phyloP scores from a whole-genome alignment of 30 jellyfish, hydroid and myxozoan genomes.

The Turritopsis rubra region DNA sequence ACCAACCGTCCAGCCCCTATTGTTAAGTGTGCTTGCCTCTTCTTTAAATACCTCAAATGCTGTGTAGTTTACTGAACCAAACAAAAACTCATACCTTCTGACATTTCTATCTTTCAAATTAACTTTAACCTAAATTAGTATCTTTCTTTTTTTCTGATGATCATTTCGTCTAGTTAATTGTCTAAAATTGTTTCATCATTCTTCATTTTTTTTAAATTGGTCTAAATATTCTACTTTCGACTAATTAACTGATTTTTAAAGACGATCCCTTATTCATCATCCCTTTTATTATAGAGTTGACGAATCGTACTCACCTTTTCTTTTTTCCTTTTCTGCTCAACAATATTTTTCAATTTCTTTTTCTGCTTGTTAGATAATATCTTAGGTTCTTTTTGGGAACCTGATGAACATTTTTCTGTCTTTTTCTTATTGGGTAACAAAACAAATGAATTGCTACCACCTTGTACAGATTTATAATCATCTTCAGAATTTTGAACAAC shows the following conservation, averaged over 20 bases:
- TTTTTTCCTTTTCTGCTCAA: slow-evolving; percentile 62
- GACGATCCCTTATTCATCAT: not conserved
- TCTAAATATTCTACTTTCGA: too few relatives aligned
- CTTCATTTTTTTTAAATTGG: too few relatives aligned
- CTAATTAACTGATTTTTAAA: not conserved
- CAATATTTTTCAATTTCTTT: slow-evolving; percentile 39
- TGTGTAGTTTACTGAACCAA: too few relatives aligned
- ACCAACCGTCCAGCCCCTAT: too few relatives aligned
- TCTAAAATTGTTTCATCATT: too few relatives aligned
- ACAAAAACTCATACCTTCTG: too few relatives aligned
- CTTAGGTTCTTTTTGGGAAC: slow-evolving; percentile 2
- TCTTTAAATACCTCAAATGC: too few relatives aligned
- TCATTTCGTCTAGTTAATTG: too few relatives aligned
- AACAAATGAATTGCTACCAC: slow-evolving; percentile 27
- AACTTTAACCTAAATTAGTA: too few relatives aligned
- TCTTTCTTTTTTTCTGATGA: too few relatives aligned
- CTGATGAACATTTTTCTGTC: not conserved
- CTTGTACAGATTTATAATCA: slow-evolving; percentile 9
- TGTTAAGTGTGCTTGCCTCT: too few relatives aligned
- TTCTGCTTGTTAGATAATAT: slow-evolving; percentile 62
- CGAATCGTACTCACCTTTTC: slow-evolving; percentile 38
- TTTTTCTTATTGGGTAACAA: not conserved
- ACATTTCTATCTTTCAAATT: too few relatives aligned
- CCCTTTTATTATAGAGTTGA: not conserved
- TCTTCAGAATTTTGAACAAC: not conserved